Conservation (phyloP, 2,888 invertebrate species). For the Catocala nupta region DNA sequence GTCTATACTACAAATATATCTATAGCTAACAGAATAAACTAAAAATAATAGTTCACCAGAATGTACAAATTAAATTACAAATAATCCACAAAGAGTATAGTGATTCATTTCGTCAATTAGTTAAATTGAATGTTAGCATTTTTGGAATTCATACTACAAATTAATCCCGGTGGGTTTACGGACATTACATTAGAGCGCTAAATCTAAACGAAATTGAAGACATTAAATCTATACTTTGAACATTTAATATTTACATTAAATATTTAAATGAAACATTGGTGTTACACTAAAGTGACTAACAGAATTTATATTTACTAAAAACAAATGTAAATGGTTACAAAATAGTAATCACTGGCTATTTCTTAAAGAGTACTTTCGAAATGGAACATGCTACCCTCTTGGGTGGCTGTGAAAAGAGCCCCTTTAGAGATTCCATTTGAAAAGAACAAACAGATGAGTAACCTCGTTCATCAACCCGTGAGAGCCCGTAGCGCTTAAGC, state of each 20-base stretch:
- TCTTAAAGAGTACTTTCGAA: conserved; percentile 40
- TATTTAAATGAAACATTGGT: not conserved
- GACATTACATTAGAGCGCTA: not conserved
- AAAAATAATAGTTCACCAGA: no score
- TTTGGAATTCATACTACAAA: not conserved
- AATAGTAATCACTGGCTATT: conserved; percentile 39
- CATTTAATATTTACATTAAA: no score
- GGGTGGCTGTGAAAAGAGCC: conserved; percentile 60
- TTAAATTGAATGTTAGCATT: not conserved
- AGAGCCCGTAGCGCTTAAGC: conserved; percentile 47
- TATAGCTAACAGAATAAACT: no score
- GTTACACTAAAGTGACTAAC: not conserved
- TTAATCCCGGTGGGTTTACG: not conserved
- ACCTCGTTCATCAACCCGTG: conserved; percentile 59
- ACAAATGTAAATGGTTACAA: conserved; percentile 27
- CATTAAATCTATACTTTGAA: no score
- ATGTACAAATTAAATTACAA: no score
- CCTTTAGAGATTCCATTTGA: conserved; percentile 61
- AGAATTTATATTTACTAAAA: not conserved
- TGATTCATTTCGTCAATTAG: not conserved
- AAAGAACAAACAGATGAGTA: conserved; percentile 69
- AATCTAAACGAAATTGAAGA: no score
- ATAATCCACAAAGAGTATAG: not conserved
- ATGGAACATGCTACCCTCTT: conserved; percentile 53
- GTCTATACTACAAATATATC: no score